Percentiles rank a stretch among this genome's conserved stretches.
Evolutionary conservation across 2,113 vertebrate species (phyloP).

Genomic region (Burhinus bistriatus): DNA sequence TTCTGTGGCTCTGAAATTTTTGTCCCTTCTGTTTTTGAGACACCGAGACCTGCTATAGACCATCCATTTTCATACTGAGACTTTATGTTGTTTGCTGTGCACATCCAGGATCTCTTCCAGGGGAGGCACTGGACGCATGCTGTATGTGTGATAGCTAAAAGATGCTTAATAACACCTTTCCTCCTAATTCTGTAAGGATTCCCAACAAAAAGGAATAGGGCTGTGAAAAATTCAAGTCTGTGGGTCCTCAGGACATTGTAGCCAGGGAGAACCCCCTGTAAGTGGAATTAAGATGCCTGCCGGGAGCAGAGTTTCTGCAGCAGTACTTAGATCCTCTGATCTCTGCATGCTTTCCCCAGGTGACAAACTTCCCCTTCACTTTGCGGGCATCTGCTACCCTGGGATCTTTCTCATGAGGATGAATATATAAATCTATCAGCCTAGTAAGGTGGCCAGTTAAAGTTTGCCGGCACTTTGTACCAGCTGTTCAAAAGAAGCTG

Average conservation of each 20-base stretch:
- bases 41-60: not conserved
- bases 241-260: not conserved
- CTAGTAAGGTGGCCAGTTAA: not conserved
- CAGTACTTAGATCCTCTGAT: not conserved
- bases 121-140: not conserved
- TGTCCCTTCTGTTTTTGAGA: not conserved
- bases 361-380: slow-evolving; percentile 16
- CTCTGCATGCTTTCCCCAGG: slow-evolving; percentile 33
- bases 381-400: not conserved
- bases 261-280: not conserved
- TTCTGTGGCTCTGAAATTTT: not conserved
- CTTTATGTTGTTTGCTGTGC: not conserved
- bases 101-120: not conserved
- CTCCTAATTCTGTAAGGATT: not conserved
- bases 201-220: not conserved
- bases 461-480: not conserved
- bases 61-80: not conserved
- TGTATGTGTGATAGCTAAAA: not conserved
- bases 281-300: not conserved
- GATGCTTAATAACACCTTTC: not conserved
- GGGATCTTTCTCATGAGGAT: not conserved
- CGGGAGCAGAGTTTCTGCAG: not conserved
- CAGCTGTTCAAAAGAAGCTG: slow-evolving; percentile 10
- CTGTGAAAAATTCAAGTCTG: not conserved
- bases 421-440: slow-evolving; percentile 17